Base-by-base conservation (phyloP, 2,888 invertebrate genomes). In the Gortyna flavago region DNA sequence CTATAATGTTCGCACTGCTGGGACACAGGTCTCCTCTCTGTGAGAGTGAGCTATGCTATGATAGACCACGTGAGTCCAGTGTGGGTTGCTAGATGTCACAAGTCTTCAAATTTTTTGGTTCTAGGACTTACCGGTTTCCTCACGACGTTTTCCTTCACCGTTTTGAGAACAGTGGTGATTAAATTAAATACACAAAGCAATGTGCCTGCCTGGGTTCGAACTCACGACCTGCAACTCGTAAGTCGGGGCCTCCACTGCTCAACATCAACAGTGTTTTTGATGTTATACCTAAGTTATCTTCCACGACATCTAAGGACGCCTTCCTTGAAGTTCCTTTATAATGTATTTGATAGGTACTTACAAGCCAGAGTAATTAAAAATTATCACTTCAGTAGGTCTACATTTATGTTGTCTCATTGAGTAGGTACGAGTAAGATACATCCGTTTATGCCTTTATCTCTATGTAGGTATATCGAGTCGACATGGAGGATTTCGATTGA, bases 401-500 rank as follows among this genome's bases (percentile, higher is more conserved):
- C 8, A 48, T 32, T 21, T 48, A 21, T 25, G 25, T 32, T 48
- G 1, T 25, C 8, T 48, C 2, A 48, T 67, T 35, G 32, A 48
- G 9, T 62, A 76, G 54, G 41, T 70, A 38, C n/a, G 68, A 44
- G 41, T 70, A 38, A 32, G 68, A 44, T 57, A 59, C 8, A 59
- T 54, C 13, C 7, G n/a, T 68, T 8, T 61, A 44, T 72, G 13
- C 2, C 21, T 68, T 72, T 75, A 71, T 79, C 68, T 77, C 57
- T 54, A 4, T n/a, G 54, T 51, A 8, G 9, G 54, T 83, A 67
- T 83, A 87, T 82, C 80, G 65, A 85, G 84, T 57, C 71, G 87
- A 83, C 86, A 80, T 73, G 69, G 73, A 80, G 86, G 87, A 85
- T 86, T 90, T 85, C 86, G 72, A 86, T 88, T 91, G 89, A 90